Conservation (phyloP, 2,113 vertebrate species). For the Microtus pennsylvanicus region DNA sequence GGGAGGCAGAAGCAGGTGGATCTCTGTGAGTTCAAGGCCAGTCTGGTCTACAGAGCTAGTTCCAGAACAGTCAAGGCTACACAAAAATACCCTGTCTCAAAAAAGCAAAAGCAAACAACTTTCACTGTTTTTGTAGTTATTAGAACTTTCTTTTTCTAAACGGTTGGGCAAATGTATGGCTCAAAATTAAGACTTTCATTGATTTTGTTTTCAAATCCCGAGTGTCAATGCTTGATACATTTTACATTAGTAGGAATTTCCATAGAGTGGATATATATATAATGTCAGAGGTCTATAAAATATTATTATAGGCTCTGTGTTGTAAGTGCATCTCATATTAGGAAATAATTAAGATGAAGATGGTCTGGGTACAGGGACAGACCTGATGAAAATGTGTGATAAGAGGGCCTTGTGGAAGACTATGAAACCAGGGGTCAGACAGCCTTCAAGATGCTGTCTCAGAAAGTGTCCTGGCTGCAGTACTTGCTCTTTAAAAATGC, state of each 20-base stretch:
- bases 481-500: not conserved
- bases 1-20: not conserved
- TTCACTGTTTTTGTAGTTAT: not conserved
- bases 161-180: not conserved
- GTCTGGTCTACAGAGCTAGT: not conserved
- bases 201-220: constrained; percentile 19
- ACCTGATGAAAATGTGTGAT: not conserved
- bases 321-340: not conserved
- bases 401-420: not conserved
- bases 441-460: not conserved
- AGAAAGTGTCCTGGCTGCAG: not conserved
- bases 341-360: not conserved
- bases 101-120: not conserved
- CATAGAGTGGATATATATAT: not conserved
- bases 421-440: not conserved
- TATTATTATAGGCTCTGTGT: not conserved
- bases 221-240: not conserved
- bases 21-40: not conserved
- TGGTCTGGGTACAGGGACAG: not conserved
- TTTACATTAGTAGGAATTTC: not conserved
- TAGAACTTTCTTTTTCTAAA: not conserved
- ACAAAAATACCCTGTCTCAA: not conserved
- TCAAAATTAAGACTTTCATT: not conserved
- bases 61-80: not conserved
- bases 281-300: not conserved